Evolutionary conservation across 2,888 invertebrate species (phyloP).

Genomic region (Zygogramma bicolorata): DNA sequence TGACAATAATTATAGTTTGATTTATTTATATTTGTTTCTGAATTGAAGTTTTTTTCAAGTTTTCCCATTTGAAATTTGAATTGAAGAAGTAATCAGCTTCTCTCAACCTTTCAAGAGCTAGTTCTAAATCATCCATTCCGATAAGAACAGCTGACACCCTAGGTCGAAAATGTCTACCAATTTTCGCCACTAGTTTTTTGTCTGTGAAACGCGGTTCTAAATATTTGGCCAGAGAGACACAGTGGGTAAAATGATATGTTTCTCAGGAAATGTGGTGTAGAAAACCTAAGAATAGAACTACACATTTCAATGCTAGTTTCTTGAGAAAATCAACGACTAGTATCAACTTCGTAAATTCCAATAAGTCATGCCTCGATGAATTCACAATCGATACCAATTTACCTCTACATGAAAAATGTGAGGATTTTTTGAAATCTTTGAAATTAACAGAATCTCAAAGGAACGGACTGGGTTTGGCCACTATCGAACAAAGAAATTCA

Average conservation of each 20-base stretch:
- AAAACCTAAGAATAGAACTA: background rate
- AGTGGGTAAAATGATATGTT: background rate
- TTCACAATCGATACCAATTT: background rate
- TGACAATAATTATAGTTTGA: no score
- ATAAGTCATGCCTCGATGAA: background rate
- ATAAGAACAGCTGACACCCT: background rate
- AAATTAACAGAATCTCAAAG: background rate
- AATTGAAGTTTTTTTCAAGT: background rate
- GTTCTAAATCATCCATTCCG: background rate
- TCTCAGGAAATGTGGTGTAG: conserved; percentile 15
- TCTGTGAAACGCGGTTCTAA: background rate
- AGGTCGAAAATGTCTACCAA: background rate
- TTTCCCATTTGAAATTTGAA: background rate
- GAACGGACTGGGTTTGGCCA: background rate
- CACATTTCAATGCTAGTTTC: background rate
- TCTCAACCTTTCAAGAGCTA: background rate
- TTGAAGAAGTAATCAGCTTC: background rate
- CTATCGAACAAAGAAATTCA: background rate
- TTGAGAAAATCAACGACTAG: background rate
- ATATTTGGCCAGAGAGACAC: background rate
- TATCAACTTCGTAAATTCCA: background rate
- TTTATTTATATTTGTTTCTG: background rate
- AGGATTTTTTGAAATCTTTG: background rate
- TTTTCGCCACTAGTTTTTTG: background rate
- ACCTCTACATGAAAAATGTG: background rate